phyloP scores from a whole-genome alignment of 2,113 vertebrate species.

The Ochotona curzoniae region DNA sequence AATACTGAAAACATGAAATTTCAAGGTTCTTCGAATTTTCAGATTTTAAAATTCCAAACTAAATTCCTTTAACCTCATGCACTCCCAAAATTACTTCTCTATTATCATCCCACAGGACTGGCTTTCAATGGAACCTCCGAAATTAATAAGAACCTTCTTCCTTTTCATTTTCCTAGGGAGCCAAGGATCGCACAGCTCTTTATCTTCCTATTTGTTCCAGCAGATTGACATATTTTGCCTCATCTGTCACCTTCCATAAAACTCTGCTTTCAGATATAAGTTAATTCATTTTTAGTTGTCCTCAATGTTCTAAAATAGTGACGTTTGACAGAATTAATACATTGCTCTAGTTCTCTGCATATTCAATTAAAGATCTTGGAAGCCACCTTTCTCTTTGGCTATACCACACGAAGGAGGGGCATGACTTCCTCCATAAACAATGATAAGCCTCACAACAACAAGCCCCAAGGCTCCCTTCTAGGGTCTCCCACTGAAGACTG shows the following conservation, averaged over 20 bases:
- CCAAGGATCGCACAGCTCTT: conserved; percentile 46
- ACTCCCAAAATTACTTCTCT: conserved; percentile 20
- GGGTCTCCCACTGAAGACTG: conserved; percentile 48
- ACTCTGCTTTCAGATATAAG: conserved; percentile 71
- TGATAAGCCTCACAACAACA: conserved; percentile 57
- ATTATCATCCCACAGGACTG: neutral
- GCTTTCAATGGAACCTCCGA: conserved; percentile 24
- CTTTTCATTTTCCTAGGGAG: conserved; percentile 36
- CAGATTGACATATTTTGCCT: conserved; percentile 76
- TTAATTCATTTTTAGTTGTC: conserved; percentile 79
- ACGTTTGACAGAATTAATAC: conserved; percentile 79
- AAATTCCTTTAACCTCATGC: neutral
- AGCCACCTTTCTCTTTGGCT: conserved; percentile 69
- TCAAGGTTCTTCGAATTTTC: neutral
- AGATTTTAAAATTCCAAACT: conserved; percentile 23
- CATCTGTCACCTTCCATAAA: conserved; percentile 74
- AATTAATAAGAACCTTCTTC: conserved; percentile 55
- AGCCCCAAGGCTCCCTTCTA: conserved; percentile 50
- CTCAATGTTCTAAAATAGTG: conserved; percentile 80
- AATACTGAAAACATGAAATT: neutral
- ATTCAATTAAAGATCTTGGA: conserved; percentile 77
- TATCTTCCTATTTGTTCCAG: conserved; percentile 53
- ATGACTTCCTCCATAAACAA: conserved; percentile 51
- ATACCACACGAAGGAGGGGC: conserved; percentile 26
- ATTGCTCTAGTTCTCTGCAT: conserved; percentile 72